Base-by-base conservation (phyloP, 2,797 vertebrate genomes). In the Mormyrus proboscirostris region DNA sequence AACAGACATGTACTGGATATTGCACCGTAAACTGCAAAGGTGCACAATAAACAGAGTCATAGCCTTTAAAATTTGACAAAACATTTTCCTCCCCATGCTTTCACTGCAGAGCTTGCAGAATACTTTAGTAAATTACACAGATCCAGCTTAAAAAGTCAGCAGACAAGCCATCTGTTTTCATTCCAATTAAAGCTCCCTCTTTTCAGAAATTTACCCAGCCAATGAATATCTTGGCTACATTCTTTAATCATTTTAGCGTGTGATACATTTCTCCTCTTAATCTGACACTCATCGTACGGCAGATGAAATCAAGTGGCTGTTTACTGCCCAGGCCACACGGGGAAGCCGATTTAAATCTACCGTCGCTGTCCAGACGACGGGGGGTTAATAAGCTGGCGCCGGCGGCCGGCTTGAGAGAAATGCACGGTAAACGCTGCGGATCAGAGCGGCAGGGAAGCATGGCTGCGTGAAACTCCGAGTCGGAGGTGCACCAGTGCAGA, bases 31-130 rank as follows among this genome's bases (percentile, higher is more conserved):
- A 41, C 22, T 16, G 25, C 25, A 47, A 73, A 89, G 88, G 14
- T 49, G 86, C 82, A 91, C 88, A 92, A 91, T 91, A 89, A 90
- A 89, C 90, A 76, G 38, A 76, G 38, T 47, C 47, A 51, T 84
- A 83, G 86, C 86, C 86, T 76, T 89, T 85, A 65, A 86, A 59
- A 44, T 89, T 49, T 84, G 88, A 89, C 41, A 22, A 53, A 69
- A 44, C 50, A 25, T 53, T 49, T 25, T 41, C 25, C 47, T 55
- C 38, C n/a, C 25, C 10, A n/a, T 86, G 57, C 47, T 25, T 33
- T 86, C 49, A 88, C 49, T 86, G 49, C 33, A 73, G 41, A 29
- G 82, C 65, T 69, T 86, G 49, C 87, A 85, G 55, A 88, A 88
- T 62, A 29, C 22, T 88, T 51, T 51, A 50, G 22, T 59, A 88